Conservation (phyloP, 2,888 invertebrate genomes). For the Eurytoma californica region DNA sequence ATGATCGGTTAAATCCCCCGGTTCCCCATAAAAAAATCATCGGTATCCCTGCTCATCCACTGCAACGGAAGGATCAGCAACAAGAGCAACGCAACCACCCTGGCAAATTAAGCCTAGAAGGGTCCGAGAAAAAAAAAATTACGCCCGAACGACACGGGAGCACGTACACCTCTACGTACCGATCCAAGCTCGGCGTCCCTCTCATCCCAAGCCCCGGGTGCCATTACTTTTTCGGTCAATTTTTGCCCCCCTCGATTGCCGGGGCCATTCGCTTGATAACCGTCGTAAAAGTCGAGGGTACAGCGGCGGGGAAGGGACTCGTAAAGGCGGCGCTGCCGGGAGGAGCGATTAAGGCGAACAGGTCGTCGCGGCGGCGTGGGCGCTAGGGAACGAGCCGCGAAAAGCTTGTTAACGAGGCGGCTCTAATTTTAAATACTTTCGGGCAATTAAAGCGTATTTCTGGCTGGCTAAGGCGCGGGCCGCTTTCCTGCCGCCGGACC, state of each 20-base stretch:
- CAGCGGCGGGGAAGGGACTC: slow-evolving; percentile 61
- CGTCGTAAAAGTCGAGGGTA: slow-evolving; percentile 68
- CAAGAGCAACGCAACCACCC: too few relatives aligned
- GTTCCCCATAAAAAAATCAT: too few relatives aligned
- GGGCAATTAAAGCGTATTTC: slow-evolving; percentile 52
- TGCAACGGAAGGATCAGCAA: too few relatives aligned
- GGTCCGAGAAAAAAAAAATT: too few relatives aligned
- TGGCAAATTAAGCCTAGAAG: too few relatives aligned
- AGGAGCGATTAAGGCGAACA: slow-evolving; percentile 14
- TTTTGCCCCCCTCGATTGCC: slow-evolving; percentile 32
- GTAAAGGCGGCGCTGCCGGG: slow-evolving; percentile 63
- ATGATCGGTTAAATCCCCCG: too few relatives aligned
- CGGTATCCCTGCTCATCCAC: too few relatives aligned
- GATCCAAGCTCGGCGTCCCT: background rate
- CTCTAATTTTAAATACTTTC: slow-evolving; percentile 53
- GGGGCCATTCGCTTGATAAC: slow-evolving; percentile 62
- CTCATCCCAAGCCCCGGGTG: background rate
- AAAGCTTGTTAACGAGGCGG: slow-evolving; percentile 49
- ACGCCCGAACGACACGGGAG: too few relatives aligned
- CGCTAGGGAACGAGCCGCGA: slow-evolving; percentile 34
- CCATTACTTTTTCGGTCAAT: slow-evolving; percentile 42
- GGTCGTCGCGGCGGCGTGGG: slow-evolving; percentile 8
- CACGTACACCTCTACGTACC: too few relatives aligned
- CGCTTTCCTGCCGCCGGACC: slow-evolving; percentile 8
- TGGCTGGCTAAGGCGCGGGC: slow-evolving; percentile 14